These are phyloP conservation scores for Eupithecia exiguata DNA, from an alignment of 2,888 invertebrate species.

Conservation along the genomic window DNA sequence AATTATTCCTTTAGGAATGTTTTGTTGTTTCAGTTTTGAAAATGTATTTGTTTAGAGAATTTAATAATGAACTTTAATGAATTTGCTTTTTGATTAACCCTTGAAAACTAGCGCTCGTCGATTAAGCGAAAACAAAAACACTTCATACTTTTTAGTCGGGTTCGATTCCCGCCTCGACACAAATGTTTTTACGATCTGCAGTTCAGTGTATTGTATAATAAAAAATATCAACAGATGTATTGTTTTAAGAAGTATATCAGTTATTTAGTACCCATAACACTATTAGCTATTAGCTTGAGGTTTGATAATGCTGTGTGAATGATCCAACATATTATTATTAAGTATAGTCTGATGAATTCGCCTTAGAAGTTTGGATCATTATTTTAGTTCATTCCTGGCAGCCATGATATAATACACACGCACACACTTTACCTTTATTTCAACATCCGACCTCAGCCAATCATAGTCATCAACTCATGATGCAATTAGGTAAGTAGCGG, in stretches of 20 bases:
- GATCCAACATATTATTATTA: no score
- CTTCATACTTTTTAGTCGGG: no score
- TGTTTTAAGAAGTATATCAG: no score
- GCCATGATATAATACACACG: background rate
- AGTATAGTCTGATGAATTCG: background rate
- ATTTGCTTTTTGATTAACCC: background rate
- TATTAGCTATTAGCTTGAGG: no score
- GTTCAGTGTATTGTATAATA: no score
- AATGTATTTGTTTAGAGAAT: slow-evolving; percentile 1
- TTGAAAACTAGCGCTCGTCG: background rate
- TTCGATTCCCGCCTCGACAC: no score
- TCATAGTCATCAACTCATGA: slow-evolving; percentile 66
- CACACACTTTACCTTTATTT: background rate
- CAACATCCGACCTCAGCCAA: slow-evolving; percentile 48
- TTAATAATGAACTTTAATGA: background rate
- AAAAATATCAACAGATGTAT: no score
- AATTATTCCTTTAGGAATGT: slow-evolving; percentile 28
- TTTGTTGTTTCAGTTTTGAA: slow-evolving; percentile 12
- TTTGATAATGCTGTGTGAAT: no score
- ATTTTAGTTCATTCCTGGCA: background rate
- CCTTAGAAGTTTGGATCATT: background rate
- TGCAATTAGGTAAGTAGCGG: slow-evolving; percentile 70
- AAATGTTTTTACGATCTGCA: no score
- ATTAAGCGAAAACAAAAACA: background rate
- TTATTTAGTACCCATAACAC: no score